Conservation (phyloP, 2,113 vertebrate genomes). For the Callopanchax toddi region DNA sequence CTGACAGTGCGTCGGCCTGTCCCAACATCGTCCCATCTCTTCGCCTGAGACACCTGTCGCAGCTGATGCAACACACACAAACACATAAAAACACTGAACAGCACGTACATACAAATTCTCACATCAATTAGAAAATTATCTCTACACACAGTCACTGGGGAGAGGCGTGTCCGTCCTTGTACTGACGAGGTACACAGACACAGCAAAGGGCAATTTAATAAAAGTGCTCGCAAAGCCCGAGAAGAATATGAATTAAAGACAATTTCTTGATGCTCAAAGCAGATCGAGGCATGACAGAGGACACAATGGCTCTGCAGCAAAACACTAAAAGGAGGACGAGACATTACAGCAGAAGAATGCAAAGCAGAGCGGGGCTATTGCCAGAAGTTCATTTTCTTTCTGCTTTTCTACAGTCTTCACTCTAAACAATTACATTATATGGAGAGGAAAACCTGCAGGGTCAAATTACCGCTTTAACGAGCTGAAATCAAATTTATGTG, state of each 20-base stretch:
- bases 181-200: conserved; percentile 22
- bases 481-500: conserved; percentile 20
- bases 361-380: conserved; percentile 37
- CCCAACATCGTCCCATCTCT: conserved; percentile 74
- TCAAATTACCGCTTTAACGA: conserved; percentile 25
- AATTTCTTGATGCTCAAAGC: conserved; percentile 50
- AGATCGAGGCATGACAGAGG: conserved; percentile 36
- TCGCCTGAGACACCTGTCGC: conserved; percentile 78
- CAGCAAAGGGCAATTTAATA: conserved; percentile 4
- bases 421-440: conserved; percentile 44
- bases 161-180: conserved; percentile 2
- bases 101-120: neutral
- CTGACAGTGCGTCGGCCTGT: conserved; percentile 64
- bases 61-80: conserved; percentile 64
- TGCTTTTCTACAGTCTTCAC: conserved; percentile 24
- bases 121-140: conserved; percentile 17
- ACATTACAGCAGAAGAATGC: conserved; percentile 41
- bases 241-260: conserved; percentile 40
- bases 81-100: conserved; percentile 1
- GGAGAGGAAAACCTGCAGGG: conserved; percentile 16
- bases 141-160: conserved; percentile 15
- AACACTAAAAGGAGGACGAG: conserved; percentile 42
- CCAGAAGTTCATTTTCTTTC: conserved; percentile 13
- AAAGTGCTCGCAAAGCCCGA: neutral
- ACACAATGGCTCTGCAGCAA: conserved; percentile 41